Evolutionary conservation across 2,888 invertebrate species (phyloP), one percentile per base, ranked within the genome.

Genomic region (Malachius bipustulatus): DNA sequence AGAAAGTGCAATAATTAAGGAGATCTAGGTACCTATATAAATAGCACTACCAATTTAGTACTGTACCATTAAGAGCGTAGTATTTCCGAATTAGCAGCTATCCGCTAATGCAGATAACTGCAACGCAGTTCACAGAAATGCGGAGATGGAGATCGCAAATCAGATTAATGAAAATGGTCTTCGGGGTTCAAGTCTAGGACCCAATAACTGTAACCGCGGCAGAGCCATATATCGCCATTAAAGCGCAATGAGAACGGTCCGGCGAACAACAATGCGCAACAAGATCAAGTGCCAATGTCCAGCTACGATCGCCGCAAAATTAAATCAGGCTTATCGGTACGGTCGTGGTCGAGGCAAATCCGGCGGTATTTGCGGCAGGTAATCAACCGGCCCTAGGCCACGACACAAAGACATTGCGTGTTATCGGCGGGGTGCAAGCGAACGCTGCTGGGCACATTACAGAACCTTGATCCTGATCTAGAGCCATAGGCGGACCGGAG

Each of bases 311-410:
- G 54, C 55, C 55, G 50, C 56, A 54, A 56, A 56, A 56, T 56
- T 56, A 56, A 56, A 56, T 56, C 56, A 53, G 52, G 56, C 55
- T 56, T 56, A 56, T 56, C 56, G 51, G 50, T 47, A 45, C 41
- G 45, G 46, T 42, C 44, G 45, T 48, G 47, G 49, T 47, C 50
- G 43, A 36, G 44, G 46, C 50, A 52, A 50, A 54, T 51, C 52
- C 51, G 31, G 42, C 38, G 43, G 47, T 47, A 48, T 48, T 50
- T 54, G 52, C 45, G 53, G 51, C 38, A 47, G 48, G 50, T 50
- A 53, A 53, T 53, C 50, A 53, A 55, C 52, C 51, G 47, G 24
- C 6, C 24, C 6, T 19, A 6, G 24, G 24, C n/a, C n/a, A n/a
- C n/a, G n/a, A n/a, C n/a, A n/a, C n/a, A n/a, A n/a, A n/a, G n/a